phyloP scores from a whole-genome alignment of 2,888 invertebrate species.

The Stenolophus ochropezus region DNA sequence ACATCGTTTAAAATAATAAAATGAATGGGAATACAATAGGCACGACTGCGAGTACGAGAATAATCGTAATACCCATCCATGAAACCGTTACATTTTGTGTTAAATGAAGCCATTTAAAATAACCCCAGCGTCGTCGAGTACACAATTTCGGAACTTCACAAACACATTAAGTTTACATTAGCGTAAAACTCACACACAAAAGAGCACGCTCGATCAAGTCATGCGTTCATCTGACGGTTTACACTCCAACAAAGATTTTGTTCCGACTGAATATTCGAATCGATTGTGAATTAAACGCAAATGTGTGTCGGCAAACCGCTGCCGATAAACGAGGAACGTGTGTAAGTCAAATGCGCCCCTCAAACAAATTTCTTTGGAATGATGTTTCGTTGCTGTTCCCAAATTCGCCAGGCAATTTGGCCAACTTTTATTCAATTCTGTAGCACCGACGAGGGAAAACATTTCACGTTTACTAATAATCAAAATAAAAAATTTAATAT shows the following conservation, averaged over 20 bases:
- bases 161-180: slow-evolving; percentile 53
- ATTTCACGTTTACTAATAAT: too few relatives aligned
- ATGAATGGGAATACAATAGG: slow-evolving; percentile 41
- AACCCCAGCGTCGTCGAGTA: slow-evolving; percentile 22
- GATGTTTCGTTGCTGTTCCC: neutral
- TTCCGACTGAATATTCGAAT: slow-evolving; percentile 35
- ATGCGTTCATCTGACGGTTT: slow-evolving; percentile 36
- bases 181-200: slow-evolving; percentile 41
- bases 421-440: neutral
- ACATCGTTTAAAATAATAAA: slow-evolving; percentile 36
- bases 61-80: slow-evolving; percentile 41
- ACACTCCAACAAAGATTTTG: slow-evolving; percentile 46
- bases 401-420: neutral
- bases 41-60: neutral
- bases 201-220: slow-evolving; percentile 46
- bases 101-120: slow-evolving; percentile 48
- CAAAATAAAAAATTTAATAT: too few relatives aligned
- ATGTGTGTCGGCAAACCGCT: neutral
- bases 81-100: slow-evolving; percentile 26
- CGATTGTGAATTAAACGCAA: slow-evolving; percentile 25
- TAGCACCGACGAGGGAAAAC: neutral
- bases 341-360: neutral
- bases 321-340: neutral
- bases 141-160: slow-evolving; percentile 44
- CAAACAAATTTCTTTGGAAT: neutral